A percentile compares a stretch with the other conserved stretches of the same genome.
These are phyloP conservation scores for Terrapene triunguis DNA, from an alignment of 2,113 vertebrate species.

Conservation along the genomic window DNA sequence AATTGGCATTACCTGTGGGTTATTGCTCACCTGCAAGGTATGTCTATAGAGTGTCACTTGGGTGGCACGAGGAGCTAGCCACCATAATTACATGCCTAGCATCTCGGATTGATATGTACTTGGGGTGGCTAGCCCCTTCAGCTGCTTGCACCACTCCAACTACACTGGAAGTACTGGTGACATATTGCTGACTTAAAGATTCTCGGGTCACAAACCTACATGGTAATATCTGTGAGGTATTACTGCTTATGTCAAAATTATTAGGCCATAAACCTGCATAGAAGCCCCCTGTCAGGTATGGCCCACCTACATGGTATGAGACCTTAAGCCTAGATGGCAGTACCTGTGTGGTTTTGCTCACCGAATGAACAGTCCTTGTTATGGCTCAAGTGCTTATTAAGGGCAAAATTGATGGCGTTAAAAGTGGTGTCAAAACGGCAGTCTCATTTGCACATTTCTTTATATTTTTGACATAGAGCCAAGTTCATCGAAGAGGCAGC, in stretches of 20 bases:
- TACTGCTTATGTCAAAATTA: background rate
- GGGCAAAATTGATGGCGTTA: background rate
- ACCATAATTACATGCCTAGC: too few relatives aligned
- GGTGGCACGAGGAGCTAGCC: too few relatives aligned
- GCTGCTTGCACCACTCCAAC: too few relatives aligned
- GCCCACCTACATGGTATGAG: too few relatives aligned
- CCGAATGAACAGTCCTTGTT: too few relatives aligned
- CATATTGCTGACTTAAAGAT: background rate
- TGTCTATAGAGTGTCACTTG: background rate
- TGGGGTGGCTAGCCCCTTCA: too few relatives aligned
- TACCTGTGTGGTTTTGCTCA: too few relatives aligned
- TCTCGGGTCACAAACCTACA: background rate
- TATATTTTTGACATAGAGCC: fast-evolving
- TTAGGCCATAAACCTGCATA: background rate
- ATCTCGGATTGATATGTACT: too few relatives aligned
- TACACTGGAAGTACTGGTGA: background rate
- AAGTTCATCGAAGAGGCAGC: background rate
- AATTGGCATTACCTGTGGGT: background rate
- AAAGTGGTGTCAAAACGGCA: background rate
- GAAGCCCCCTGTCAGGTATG: background rate
- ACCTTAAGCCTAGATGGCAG: too few relatives aligned
- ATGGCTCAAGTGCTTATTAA: background rate
- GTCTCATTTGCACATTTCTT: background rate
- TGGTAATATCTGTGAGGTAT: background rate
- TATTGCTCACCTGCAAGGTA: background rate